phyloP scores from a whole-genome alignment of 1,140 invertebrate species.

The Drosophila quadrilineata region DNA sequence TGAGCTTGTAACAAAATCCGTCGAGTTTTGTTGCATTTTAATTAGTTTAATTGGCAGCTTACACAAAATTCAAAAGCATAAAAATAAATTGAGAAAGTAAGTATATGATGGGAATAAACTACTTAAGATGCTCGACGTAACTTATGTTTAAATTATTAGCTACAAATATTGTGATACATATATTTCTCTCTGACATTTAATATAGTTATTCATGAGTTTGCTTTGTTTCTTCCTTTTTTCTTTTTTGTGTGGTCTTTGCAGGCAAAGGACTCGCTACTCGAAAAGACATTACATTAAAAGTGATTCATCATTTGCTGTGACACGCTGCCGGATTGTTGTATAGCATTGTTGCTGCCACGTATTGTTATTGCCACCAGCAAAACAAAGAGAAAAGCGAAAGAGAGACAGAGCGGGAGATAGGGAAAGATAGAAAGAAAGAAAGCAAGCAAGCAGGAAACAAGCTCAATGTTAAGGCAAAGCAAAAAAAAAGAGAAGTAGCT shows the following conservation, averaged over 20 bases:
- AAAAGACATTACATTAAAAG: slow-evolving; percentile 57
- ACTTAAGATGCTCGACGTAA: too few species aligned
- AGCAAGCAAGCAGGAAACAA: too few species aligned
- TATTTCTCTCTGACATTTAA: slow-evolving; percentile 1
- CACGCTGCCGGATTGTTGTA: slow-evolving; percentile 14
- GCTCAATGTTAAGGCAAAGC: too few species aligned
- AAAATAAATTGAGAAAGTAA: too few species aligned
- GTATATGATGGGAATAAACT: too few species aligned
- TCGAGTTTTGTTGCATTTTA: slow-evolving; percentile 11
- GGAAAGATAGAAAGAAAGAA: neutral
- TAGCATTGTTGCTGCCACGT: slow-evolving; percentile 14
- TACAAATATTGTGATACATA: neutral
- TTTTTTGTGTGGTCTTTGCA: too few species aligned
- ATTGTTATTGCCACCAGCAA: slow-evolving; percentile 25
- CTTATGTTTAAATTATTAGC: too few species aligned
- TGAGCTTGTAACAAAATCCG: slow-evolving; percentile 25
- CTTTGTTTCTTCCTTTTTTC: too few species aligned
- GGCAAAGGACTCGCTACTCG: slow-evolving; percentile 20
- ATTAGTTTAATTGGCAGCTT: slow-evolving; percentile 28
- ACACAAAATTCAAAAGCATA: too few species aligned
- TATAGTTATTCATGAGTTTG: neutral
- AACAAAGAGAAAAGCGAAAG: slow-evolving; percentile 9
- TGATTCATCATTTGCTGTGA: slow-evolving; percentile 63
- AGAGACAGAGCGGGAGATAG: neutral
- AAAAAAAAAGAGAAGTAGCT: slow-evolving; percentile 10